phyloP scores from a whole-genome alignment of 2,888 invertebrate genomes.

The Pristionchus arcanus region DNA sequence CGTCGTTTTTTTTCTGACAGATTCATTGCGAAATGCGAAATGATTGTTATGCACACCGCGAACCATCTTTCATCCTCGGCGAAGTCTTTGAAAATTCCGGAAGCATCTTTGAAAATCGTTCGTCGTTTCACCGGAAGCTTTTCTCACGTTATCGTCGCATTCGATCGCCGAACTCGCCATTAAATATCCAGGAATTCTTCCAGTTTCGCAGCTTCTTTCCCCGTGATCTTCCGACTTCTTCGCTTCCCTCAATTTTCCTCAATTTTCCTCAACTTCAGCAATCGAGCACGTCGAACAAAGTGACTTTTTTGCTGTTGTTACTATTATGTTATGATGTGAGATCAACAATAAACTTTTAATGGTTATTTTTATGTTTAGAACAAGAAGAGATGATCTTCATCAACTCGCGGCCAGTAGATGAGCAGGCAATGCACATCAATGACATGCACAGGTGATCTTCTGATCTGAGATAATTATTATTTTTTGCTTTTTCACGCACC shows the following conservation, averaged over 20 bases:
- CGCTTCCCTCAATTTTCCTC: neutral
- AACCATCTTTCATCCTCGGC: neutral
- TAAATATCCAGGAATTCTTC: neutral
- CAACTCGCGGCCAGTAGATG: constrained; percentile 53
- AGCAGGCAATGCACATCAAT: constrained; percentile 45
- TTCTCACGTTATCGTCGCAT: neutral
- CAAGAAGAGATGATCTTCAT: constrained; percentile 53
- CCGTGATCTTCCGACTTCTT: neutral
- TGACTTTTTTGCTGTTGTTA: too few species aligned
- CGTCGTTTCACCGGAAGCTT: neutral
- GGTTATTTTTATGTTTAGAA: neutral
- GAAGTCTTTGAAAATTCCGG: too few species aligned
- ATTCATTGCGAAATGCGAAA: too few species aligned
- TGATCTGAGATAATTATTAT: too few species aligned
- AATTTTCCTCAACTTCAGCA: too few species aligned
- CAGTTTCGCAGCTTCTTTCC: neutral
- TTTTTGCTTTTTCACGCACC: too few species aligned
- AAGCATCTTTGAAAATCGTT: neutral
- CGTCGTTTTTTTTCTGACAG: neutral
- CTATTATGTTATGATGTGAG: too few species aligned
- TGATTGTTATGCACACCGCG: too few species aligned
- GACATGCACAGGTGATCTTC: neutral
- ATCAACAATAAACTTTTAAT: too few species aligned
- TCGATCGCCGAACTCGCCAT: neutral
- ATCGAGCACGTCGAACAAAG: neutral